These are phyloP conservation scores for Sipha maydis DNA, from an alignment of 2,888 invertebrate species.

Conservation along the genomic window DNA sequence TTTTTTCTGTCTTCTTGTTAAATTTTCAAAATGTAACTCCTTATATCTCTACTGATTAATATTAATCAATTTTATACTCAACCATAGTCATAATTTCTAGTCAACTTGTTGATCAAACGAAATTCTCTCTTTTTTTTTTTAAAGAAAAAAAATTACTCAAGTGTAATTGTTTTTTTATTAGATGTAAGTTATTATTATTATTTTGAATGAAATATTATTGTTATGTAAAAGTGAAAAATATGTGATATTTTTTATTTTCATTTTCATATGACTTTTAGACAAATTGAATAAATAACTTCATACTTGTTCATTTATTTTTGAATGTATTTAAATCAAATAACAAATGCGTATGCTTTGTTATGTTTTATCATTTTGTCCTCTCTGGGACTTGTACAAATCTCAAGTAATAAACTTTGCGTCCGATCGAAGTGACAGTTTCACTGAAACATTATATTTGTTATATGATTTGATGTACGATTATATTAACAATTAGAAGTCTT, in stretches of 20 bases:
- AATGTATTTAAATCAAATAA: background rate
- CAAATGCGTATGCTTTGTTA: background rate
- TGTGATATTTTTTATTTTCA: conserved; percentile 57
- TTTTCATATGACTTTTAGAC: conserved; percentile 39
- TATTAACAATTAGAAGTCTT: background rate
- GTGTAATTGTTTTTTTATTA: conserved; percentile 19
- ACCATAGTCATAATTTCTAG: conserved; percentile 42
- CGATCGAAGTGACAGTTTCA: background rate
- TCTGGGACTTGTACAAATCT: background rate
- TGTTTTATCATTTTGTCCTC: background rate
- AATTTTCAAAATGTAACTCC: background rate
- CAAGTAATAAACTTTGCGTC: conserved; percentile 25
- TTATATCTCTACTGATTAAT: background rate
- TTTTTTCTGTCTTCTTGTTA: background rate
- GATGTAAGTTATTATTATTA: background rate
- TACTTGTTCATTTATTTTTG: background rate
- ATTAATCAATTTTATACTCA: conserved; percentile 36
- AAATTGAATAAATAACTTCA: background rate
- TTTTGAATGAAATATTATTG: conserved; percentile 10
- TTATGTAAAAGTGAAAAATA: conserved; percentile 48
- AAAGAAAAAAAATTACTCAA: conserved; percentile 1
- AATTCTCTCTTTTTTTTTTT: background rate
- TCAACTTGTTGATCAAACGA: conserved; percentile 54
- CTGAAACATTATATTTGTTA: background rate
- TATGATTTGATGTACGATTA: background rate